phyloP scores from a whole-genome alignment of 1,140 invertebrate species.

The Lepidurus packardi region DNA sequence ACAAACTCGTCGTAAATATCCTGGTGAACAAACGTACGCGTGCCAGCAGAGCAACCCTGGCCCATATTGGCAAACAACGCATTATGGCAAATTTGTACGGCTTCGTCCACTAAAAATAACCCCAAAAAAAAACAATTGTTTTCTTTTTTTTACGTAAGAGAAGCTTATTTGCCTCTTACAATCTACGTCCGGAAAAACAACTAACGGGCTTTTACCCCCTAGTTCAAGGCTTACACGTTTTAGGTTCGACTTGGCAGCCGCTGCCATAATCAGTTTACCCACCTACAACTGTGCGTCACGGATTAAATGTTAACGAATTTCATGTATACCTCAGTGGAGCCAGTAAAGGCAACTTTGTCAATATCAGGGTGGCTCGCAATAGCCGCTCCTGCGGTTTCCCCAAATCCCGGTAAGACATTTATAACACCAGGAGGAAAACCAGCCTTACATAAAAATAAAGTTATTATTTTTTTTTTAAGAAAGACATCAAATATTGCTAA shows the following conservation, averaged over 20 bases:
- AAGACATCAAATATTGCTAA: constrained; percentile 25
- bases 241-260: constrained; percentile 67
- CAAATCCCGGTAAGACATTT: constrained; percentile 77
- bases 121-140: not conserved
- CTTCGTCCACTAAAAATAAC: constrained; percentile 63
- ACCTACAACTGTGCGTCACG: constrained; percentile 47
- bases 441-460: constrained; percentile 47
- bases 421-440: constrained; percentile 85
- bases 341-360: constrained; percentile 83
- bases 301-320: constrained; percentile 28
- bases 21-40: constrained; percentile 80
- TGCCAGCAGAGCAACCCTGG: constrained; percentile 87
- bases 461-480: not conserved
- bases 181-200: constrained; percentile 73
- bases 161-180: constrained; percentile 39
- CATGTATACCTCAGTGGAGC: constrained; percentile 61
- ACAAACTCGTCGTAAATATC: constrained; percentile 85
- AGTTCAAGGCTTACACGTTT: constrained; percentile 82
- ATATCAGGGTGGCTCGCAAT: constrained; percentile 68
- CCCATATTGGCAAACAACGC: constrained; percentile 83
- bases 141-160: constrained; percentile 3
- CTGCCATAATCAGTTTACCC: constrained; percentile 67
- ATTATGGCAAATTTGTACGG: constrained; percentile 66
- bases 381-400: constrained; percentile 73
- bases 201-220: constrained; percentile 82